Percentiles rank a stretch among this genome's conserved stretches.
phyloP scores from a whole-genome alignment of 2,888 invertebrate species.

The Epistrophella euchroma region DNA sequence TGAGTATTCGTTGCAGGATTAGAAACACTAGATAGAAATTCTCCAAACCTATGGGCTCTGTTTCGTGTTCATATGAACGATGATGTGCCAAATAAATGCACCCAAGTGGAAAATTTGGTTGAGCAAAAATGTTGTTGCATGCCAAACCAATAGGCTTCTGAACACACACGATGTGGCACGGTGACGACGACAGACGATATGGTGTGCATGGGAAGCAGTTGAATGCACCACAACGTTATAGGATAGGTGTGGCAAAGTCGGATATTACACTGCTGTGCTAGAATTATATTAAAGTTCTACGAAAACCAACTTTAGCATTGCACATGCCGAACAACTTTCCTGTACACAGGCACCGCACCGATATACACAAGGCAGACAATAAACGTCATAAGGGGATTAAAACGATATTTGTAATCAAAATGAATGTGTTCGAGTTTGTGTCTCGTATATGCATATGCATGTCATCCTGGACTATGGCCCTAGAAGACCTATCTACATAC shows the following conservation, averaged over 20 bases:
- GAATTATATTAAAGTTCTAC: conserved; percentile 54
- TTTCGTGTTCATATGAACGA: background rate
- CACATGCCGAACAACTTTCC: conserved; percentile 4
- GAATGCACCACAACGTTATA: conserved; percentile 56
- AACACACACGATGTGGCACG: background rate
- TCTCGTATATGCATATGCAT: background rate
- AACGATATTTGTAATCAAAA: conserved; percentile 74
- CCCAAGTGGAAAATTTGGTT: conserved; percentile 69
- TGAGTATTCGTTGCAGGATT: conserved; percentile 68
- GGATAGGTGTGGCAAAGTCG: background rate
- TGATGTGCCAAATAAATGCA: conserved; percentile 56
- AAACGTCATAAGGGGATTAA: conserved; percentile 73
- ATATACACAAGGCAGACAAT: conserved; percentile 55
- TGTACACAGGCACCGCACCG: background rate
- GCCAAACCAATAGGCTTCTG: conserved; percentile 54
- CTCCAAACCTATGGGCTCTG: background rate
- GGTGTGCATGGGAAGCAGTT: conserved; percentile 5
- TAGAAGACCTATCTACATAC: background rate
- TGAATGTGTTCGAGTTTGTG: conserved; percentile 48
- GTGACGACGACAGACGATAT: background rate
- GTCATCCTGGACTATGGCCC: background rate
- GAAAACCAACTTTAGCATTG: conserved; percentile 8
- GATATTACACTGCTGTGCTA: background rate
- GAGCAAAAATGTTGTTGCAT: conserved; percentile 57
- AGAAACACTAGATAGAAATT: conserved; percentile 47